Base-by-base conservation (phyloP, 2,113 vertebrate species). In the Ovibos moschatus region DNA sequence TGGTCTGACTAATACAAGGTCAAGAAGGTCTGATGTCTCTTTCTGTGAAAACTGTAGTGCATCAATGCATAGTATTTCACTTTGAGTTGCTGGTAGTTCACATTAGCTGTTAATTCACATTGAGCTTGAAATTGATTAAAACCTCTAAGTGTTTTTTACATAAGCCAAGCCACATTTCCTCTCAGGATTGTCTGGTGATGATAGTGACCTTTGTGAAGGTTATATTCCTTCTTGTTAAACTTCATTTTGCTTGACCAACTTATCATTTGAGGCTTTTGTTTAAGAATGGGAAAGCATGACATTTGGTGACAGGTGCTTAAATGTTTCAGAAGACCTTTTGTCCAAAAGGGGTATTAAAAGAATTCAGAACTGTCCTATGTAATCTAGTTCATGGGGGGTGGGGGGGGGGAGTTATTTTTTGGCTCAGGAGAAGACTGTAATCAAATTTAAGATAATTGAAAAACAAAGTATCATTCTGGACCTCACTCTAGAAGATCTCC, bases 211-310 rank as follows among this genome's bases (percentile, higher is more conserved):
- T 60, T 79, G 27, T 79, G 62, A 28, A 74, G 27, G 23, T 51
- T 85, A 64, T 40, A 19, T 25, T 92, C 30, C 19, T 87, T 92
- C 51, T 88, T 55, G 28, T 88, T 87, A 94, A 67, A 53, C 55
- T 84, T 51, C 36, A 82, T 71, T 93, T 95, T 51, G 5, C 55
- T 87, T 91, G 15, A 47, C 74, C 19, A n/a, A 2, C 27, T 84
- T 47, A 27, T 71, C 57, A 14, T 71, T 40, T 45, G 45, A 96
- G 25, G 14, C 40, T 91, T 95, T 90, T 64, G 8, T 71, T 76
- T 67, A 84, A 55, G 36, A 93, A 71, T 57, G 27, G 12, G 58
- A 58, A 92, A 57, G 11, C 8, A 33, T 79, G 71, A 15, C 17
- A 58, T 60, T 87, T 86, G 40, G 23, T 87, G 62, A 79, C 40